These are phyloP conservation scores for Progne subis DNA, from an alignment of 2,113 vertebrate genomes.

Conservation along the genomic window DNA sequence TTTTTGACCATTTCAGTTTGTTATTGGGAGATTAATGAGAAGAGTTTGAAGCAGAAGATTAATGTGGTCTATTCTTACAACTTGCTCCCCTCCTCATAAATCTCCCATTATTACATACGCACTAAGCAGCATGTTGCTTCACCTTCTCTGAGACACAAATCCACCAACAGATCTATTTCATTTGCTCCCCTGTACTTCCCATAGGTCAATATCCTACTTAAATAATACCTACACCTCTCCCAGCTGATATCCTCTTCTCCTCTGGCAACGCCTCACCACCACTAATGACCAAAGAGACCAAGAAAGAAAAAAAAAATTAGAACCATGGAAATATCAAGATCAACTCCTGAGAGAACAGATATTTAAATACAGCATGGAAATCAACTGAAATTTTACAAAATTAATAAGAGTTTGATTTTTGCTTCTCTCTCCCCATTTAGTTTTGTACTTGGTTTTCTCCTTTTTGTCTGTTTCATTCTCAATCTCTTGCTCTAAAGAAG, in stretches of 20 bases:
- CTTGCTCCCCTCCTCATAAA: neutral
- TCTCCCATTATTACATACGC: neutral
- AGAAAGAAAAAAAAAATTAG: neutral
- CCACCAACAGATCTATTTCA: neutral
- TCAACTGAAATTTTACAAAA: neutral
- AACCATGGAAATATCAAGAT: neutral
- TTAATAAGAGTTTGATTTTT: neutral
- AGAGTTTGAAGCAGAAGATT: constrained; percentile 20
- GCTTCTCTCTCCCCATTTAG: neutral
- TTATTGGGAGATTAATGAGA: constrained; percentile 31
- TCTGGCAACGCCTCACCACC: accelerated
- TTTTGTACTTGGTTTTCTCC: neutral
- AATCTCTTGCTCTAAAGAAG: neutral
- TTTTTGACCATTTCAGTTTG: neutral
- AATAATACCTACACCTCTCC: neutral
- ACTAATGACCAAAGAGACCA: neutral
- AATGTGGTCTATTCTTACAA: constrained; percentile 33
- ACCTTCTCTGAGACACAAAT: neutral
- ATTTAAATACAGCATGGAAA: neutral
- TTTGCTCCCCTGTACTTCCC: neutral
- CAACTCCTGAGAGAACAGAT: neutral
- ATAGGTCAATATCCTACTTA: neutral
- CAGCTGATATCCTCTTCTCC: neutral
- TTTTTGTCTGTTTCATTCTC: neutral
- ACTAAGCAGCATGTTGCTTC: neutral